A percentile compares a stretch with the other conserved stretches of the same genome.
Evolutionary conservation across 64 coral and sea anemone genomes (phyloP).

Genomic region (Montipora capricornis): DNA sequence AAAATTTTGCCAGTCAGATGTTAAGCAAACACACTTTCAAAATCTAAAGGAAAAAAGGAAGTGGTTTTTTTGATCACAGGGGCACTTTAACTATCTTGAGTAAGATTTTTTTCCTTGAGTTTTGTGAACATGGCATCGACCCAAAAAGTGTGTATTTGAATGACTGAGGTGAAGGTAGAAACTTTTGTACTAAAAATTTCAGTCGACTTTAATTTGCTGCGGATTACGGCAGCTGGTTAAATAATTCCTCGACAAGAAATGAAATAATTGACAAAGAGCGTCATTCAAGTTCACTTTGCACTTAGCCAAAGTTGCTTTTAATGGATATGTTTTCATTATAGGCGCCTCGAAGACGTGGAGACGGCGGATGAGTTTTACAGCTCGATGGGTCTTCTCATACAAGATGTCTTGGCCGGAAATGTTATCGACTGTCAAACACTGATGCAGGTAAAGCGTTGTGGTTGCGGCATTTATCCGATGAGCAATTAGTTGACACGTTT

Average conservation of each 20-base stretch:
- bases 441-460: conserved; percentile 70
- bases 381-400: conserved; percentile 91
- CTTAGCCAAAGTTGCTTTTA: background rate
- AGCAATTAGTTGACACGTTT: no score
- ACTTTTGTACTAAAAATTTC: no score
- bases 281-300: background rate
- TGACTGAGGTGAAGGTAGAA: no score
- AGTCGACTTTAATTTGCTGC: background rate
- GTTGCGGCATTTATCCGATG: no score
- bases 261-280: background rate
- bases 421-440: conserved; percentile 86
- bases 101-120: no score
- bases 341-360: conserved; percentile 92
- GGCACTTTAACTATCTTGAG: no score
- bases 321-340: conserved; percentile 32
- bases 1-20: no score
- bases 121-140: no score
- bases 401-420: conserved; percentile 77
- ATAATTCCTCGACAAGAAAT: background rate
- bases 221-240: background rate
- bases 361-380: conserved; percentile 96
- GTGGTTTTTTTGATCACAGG: no score
- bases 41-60: no score
- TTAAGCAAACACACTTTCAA: no score
- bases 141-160: no score